Evolutionary conservation across 2,113 vertebrate genomes (phyloP), one percentile per base, ranked within the genome.

Genomic region (Lonchura striata): DNA sequence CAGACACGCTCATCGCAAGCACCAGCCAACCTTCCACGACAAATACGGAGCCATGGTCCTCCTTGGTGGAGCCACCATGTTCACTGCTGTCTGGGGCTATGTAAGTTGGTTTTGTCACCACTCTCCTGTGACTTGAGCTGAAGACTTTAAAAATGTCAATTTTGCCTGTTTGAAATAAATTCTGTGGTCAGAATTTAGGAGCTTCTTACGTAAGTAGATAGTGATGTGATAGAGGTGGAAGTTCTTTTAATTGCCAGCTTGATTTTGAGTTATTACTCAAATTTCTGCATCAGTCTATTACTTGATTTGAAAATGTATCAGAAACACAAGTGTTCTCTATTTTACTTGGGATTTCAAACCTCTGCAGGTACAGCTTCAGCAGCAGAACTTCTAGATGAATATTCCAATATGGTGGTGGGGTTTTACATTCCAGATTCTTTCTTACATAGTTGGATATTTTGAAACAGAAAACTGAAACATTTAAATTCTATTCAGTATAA

Each of bases 21-120:
- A 90, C 7, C 88, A 81, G 50, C 96, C 97, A 2, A 33, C 90
- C 94, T 98, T 98, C 86, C 98, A 98, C 14, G 98, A 98, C 39
- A 98, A 98, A 42, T 98, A 98, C 0, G 98, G 98, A 33, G 98
- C 96, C 80, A 47, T 96, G 23, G 20, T 98, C 37, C 97, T 98
- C 30, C 79, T 98, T 3, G 84, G 96, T 9, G 98, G 98, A 90
- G 37, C 80, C 0, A 6, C 71, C 6, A 60, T 97, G 84, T 98
- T 95, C 91, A 12, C 94, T 33, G 1, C 94, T 57, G 31, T 96
- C 53, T 98, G 98, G 98, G 15, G 22, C 70, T 98, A 98, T 24
- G 98, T 98, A 97, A 98, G 98, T 86, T 27, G 60, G 8, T 70
- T 52, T 72, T 47, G 76, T 42, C 86, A 71, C 61, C 7, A 0